Evolutionary conservation across 2,888 invertebrate species (phyloP), one percentile per base, ranked within the genome.

Genomic region (Drosophila infuscata): DNA sequence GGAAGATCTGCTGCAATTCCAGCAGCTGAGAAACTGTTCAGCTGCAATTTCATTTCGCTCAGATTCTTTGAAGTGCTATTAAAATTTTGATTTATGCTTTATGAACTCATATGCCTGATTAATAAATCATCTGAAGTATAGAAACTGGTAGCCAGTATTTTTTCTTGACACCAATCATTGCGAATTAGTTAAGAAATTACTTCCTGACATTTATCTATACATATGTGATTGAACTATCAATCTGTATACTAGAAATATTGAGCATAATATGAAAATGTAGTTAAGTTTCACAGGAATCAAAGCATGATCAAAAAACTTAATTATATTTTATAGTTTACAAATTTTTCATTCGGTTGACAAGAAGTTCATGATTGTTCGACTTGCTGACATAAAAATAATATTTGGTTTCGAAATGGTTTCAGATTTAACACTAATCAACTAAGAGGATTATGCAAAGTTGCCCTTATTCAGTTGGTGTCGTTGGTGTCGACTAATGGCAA

Each of bases 91-190:
- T 76, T 79, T 69, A 79, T 79, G 68, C 59, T 6, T 38, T 33
- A 9, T 67, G 79, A 76, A 64, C 76, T 79, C 60, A 48, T 49
- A 29, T 54, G 33, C 48, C 38, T 36, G 59, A 52, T 32, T 62
- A 49, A 88, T 88, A 82, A 84, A 84, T 84, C 88, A 83, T 35
- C 15, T 9, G 52, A 43, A 61, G 43, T 35, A 51, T 65, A 59
- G 32, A 68, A 83, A 74, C 79, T 79, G 84, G 83, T 86, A 80
- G 80, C 64, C 77, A 82, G 82, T 43, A 20, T 12, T 36, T 36
- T 77, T 74, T 65, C 58, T 76, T 67, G 52, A 52, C 29, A 25
- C 61, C 61, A 64, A 63, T 43, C 53, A 48, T 54, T 38, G 66
- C 67, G 38, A 43, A 36, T 52, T 41, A 59, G 51, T n/a, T 36